phyloP scores from a whole-genome alignment of 2,113 vertebrate species.

The Rhineura floridana region DNA sequence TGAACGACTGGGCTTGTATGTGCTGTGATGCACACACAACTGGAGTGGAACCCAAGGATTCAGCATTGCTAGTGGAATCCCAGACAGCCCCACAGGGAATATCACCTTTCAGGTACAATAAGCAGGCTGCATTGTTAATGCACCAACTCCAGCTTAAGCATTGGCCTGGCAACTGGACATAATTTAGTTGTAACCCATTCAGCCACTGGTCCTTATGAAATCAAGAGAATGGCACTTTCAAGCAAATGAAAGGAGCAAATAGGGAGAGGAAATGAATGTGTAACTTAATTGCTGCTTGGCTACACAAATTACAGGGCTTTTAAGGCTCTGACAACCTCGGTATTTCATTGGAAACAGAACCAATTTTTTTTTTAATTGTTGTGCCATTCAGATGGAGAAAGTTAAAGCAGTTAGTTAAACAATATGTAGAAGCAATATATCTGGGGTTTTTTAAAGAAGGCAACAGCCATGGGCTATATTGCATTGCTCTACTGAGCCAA shows the following conservation, averaged over 20 bases:
- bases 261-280: neutral
- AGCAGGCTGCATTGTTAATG: neutral
- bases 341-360: conserved; percentile 11
- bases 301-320: neutral
- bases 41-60: neutral
- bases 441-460: neutral
- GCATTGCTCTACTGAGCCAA: neutral
- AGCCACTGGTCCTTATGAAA: neutral
- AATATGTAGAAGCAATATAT: conserved; percentile 1
- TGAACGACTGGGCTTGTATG: neutral
- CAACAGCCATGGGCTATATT: neutral
- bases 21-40: neutral
- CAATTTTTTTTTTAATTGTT: neutral
- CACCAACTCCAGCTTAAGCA: neutral
- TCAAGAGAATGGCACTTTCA: neutral
- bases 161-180: neutral
- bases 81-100: neutral
- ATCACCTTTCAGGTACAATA: neutral
- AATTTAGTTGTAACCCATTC: neutral
- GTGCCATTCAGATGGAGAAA: conserved; percentile 19
- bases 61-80: neutral
- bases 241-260: neutral
- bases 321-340: neutral
- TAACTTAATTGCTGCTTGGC: neutral
- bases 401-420: neutral